Conservation (phyloP, 2,888 invertebrate species). For the Malachius bipustulatus region DNA sequence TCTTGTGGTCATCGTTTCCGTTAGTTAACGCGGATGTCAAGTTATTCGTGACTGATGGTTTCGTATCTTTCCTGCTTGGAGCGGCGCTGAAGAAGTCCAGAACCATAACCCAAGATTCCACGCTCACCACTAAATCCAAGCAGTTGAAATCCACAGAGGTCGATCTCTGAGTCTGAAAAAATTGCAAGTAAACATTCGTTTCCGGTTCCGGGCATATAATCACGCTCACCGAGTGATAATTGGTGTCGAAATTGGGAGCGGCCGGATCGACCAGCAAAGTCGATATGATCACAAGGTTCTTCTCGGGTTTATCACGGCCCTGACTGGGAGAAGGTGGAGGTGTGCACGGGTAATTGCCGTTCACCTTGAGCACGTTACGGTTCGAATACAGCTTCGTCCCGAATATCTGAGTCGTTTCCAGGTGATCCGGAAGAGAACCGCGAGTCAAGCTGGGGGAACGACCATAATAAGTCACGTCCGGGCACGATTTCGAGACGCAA, state of each 20-base stretch:
- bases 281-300: constrained; percentile 63
- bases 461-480: constrained; percentile 46
- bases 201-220: constrained; percentile 1
- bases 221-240: constrained; percentile 46
- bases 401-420: constrained; percentile 42
- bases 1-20: not conserved
- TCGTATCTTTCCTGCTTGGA: constrained; percentile 15
- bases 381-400: constrained; percentile 27
- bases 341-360: constrained; percentile 22
- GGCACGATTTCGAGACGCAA: constrained; percentile 70
- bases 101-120: constrained; percentile 90
- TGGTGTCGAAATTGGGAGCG: constrained; percentile 51
- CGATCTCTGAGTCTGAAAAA: constrained; percentile 46
- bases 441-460: constrained; percentile 24
- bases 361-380: too few species aligned
- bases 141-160: constrained; percentile 81
- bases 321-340: constrained; percentile 55
- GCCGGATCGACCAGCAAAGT: constrained; percentile 54
- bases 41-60: too few species aligned
- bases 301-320: constrained; percentile 36
- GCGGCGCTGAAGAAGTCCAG: constrained; percentile 78
- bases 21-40: too few species aligned
- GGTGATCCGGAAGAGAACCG: constrained; percentile 48
- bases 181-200: not conserved
- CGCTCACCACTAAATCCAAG: constrained; percentile 78